phyloP scores from a whole-genome alignment of 1,140 invertebrate genomes.

The Acyrthosiphon pisum region DNA sequence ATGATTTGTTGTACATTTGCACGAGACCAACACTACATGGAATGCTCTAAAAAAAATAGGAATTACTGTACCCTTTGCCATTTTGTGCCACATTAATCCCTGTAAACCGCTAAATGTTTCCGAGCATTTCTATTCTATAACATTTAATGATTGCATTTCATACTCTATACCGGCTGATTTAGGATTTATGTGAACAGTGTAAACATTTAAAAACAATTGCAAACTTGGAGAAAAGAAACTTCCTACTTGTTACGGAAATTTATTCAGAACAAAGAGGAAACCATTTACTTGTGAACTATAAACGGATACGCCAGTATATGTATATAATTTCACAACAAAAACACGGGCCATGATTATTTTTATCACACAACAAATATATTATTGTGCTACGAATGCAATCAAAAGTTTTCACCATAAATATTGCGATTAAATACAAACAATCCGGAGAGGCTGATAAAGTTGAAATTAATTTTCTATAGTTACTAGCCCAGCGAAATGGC shows the following conservation, averaged over 20 bases:
- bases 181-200: background rate
- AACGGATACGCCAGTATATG: background rate
- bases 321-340: background rate
- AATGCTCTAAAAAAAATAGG: background rate
- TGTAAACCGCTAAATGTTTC: background rate
- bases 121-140: background rate
- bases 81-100: background rate
- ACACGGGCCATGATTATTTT: background rate
- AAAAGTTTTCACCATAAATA: conserved; percentile 1
- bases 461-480: conserved; percentile 28
- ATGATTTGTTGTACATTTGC: background rate
- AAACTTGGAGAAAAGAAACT: conserved; percentile 17
- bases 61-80: background rate
- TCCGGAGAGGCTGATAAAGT: background rate
- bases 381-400: background rate
- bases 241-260: conserved; percentile 10
- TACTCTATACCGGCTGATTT: background rate
- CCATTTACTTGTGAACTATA: background rate
- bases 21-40: background rate
- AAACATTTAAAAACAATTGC: conserved; percentile 23
- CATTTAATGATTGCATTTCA: conserved; percentile 7
- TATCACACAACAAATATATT: background rate
- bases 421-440: conserved; percentile 17
- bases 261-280: conserved; percentile 6
- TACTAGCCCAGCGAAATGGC: background rate